Base-by-base conservation (phyloP, 2,888 invertebrate species). In the Synergus laeviventris region DNA sequence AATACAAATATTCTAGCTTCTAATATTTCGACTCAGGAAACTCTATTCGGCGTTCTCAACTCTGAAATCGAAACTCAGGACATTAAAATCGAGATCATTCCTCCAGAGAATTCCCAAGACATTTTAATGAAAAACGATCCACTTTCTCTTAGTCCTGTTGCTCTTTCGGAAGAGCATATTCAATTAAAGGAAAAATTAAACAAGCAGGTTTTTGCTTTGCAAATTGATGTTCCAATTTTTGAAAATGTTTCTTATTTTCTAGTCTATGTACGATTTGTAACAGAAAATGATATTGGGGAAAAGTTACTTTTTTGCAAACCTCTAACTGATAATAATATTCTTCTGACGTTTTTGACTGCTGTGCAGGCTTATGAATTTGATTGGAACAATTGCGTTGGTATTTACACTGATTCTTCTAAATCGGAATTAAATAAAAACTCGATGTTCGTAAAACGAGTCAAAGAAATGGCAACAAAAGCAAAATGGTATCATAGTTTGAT, bases 201-300 rank as follows among this genome's bases (percentile, higher is more conserved):
- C 2, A 16, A 60, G 1, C 9, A 62, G 11, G 1, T 60, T 2
- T 60, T 62, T 38, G 36, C 62, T 36, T 38, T 62, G 11, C 62
- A 62, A 62, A 36, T 62, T 18, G 62, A 62, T 38, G n/a, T 36
- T 9, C 38, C 36, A 62, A 39, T n/a, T 18, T 62, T 62, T 62
- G 36, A 62, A 18, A 38, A 18, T 62, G 1, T 36, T 9, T 18
- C 38, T n/a, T 62, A 36, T n/a, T 18, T 62, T 36, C n/a, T 62
- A 11, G 18, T 38, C 11, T 62, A 62, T 18, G 38, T 38, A 4
- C 38, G 62, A 16, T 36, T 38, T n/a, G 16, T 18, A 38, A 18
- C 62, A 1, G 38, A 36, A 1, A 38, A n/a, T 8, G 38, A 62
- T n/a, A 62, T 62, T 62, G 62, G 38, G 18, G 62, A 62, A 39